phyloP scores from a whole-genome alignment of 2,797 vertebrate species.

The Euphonia xanthogaster region DNA sequence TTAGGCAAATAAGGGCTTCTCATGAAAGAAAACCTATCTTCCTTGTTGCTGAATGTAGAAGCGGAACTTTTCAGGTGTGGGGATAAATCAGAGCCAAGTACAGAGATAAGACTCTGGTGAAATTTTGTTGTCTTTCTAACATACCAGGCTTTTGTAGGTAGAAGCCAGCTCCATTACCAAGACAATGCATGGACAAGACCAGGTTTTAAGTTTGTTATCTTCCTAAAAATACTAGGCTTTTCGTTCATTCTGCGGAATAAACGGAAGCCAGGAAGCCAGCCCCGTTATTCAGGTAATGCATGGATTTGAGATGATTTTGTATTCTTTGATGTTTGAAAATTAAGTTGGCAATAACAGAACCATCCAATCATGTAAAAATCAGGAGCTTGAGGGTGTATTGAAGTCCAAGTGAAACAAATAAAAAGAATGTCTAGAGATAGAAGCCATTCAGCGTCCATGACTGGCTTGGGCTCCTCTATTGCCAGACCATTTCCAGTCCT shows the following conservation, averaged over 20 bases:
- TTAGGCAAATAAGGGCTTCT: neutral
- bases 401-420: neutral
- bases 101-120: neutral
- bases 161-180: neutral
- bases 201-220: neutral
- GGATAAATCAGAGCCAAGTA: neutral
- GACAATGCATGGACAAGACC: neutral
- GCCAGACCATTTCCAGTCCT: neutral
- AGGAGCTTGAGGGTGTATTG: neutral
- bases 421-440: neutral
- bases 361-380: neutral
- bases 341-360: neutral
- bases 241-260: neutral
- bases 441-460: neutral
- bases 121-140: neutral
- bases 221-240: neutral
- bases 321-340: neutral
- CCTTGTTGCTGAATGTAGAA: neutral
- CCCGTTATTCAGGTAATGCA: accelerated
- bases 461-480: neutral
- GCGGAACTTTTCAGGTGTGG: neutral
- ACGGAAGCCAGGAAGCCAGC: neutral
- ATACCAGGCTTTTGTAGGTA: neutral
- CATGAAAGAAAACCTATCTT: neutral
- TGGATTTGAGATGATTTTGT: neutral